A percentile compares a stretch with the other conserved stretches of the same genome.
These are phyloP conservation scores for Scelioninae gen. 1 DNA, from an alignment of 2,888 invertebrate genomes.

Conservation along the genomic window DNA sequence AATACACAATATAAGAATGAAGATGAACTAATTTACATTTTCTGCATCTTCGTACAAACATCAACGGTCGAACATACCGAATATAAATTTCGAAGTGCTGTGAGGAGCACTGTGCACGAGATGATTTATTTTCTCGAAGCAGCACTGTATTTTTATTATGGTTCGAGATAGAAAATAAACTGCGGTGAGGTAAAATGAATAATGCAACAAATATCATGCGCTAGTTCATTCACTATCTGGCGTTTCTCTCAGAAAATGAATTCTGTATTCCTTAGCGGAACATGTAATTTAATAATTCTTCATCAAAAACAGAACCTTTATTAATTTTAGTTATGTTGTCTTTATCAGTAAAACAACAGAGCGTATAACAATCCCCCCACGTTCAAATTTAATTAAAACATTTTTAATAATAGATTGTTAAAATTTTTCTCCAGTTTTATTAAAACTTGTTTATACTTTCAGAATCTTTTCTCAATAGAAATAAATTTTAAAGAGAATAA, in stretches of 20 bases:
- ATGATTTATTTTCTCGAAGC: constrained; percentile 68
- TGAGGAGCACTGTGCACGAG: constrained; percentile 49
- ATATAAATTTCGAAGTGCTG: constrained; percentile 63
- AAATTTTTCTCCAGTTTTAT: background rate
- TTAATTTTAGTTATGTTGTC: constrained; percentile 63
- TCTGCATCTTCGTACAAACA: constrained; percentile 53
- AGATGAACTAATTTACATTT: constrained; percentile 52
- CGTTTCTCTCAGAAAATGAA: constrained; percentile 63
- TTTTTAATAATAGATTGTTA: constrained; percentile 30
- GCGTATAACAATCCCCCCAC: constrained; percentile 30
- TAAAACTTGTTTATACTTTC: constrained; percentile 5
- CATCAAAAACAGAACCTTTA: constrained; percentile 62
- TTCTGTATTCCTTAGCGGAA: constrained; percentile 60
- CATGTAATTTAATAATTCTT: constrained; percentile 69
- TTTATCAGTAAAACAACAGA: constrained; percentile 35
- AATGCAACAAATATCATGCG: constrained; percentile 71
- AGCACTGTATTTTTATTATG: constrained; percentile 69
- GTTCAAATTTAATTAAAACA: constrained; percentile 55
- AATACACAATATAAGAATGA: constrained; percentile 28
- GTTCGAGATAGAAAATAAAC: constrained; percentile 68
- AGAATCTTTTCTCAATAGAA: too few relatives aligned
- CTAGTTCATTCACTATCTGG: constrained; percentile 65
- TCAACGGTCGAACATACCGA: constrained; percentile 58
- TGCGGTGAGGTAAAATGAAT: constrained; percentile 67
- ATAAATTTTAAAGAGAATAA: too few relatives aligned